Percentiles rank a stretch among this genome's conserved stretches.
phyloP scores from a whole-genome alignment of 2,888 invertebrate genomes.

The Cerastis rubricosa region DNA sequence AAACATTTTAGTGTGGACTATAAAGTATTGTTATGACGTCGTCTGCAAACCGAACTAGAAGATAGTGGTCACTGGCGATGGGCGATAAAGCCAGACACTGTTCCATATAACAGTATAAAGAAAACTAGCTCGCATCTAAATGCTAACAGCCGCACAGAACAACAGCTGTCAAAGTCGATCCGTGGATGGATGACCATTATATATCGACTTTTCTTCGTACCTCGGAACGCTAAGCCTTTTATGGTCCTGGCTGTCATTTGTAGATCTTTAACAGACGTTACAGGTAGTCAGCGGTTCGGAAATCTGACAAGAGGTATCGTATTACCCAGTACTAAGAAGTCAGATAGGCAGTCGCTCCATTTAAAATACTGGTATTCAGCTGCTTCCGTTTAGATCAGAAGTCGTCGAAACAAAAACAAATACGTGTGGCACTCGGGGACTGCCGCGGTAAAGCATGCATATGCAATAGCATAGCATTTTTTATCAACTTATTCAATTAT shows the following conservation, averaged over 20 bases:
- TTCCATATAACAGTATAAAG: neutral
- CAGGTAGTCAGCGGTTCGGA: neutral
- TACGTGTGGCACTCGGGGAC: too few relatives aligned
- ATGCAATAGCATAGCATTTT: too few relatives aligned
- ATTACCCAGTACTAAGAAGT: too few relatives aligned
- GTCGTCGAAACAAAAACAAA: too few relatives aligned
- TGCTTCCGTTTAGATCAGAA: too few relatives aligned
- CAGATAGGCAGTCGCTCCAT: too few relatives aligned
- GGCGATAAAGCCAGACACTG: conserved; percentile 2
- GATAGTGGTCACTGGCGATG: conserved; percentile 4
- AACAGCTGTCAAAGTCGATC: neutral
- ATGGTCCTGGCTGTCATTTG: neutral
- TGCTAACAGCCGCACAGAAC: neutral
- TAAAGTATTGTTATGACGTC: conserved; percentile 49
- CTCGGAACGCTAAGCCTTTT: neutral
- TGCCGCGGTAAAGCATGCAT: too few relatives aligned
- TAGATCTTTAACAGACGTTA: neutral
- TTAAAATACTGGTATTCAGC: too few relatives aligned
- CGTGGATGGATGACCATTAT: neutral
- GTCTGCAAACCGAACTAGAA: conserved; percentile 1
- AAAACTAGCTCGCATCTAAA: neutral
- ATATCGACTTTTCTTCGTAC: neutral
- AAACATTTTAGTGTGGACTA: conserved; percentile 34
- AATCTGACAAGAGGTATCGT: neutral
- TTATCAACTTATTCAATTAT: too few relatives aligned